Evolutionary conservation across 2,113 vertebrate species (phyloP).

Genomic region (Pedionomus torquatus): DNA sequence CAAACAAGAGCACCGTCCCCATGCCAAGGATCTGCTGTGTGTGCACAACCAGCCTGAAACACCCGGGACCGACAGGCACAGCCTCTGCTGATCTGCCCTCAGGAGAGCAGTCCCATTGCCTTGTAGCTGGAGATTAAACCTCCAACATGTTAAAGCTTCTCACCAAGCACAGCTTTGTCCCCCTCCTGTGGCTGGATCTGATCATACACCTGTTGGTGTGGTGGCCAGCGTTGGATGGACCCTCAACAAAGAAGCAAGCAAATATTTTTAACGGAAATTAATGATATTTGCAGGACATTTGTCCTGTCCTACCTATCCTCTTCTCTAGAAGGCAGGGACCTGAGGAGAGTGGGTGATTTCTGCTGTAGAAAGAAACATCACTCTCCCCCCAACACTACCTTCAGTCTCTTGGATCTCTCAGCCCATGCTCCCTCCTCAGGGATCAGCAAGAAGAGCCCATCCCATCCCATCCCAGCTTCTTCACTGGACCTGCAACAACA

Average conservation of each 20-base stretch:
- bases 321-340: background rate
- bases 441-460: background rate
- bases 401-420: background rate
- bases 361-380: background rate
- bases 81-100: background rate
- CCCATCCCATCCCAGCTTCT: background rate
- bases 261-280: background rate
- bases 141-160: background rate
- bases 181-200: background rate
- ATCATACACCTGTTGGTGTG: background rate
- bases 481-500: background rate
- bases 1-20: background rate
- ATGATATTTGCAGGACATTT: background rate
- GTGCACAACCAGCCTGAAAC: background rate
- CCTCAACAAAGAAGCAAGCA: background rate
- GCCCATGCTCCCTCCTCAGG: background rate
- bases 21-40: background rate
- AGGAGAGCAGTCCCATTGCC: background rate
- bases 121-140: background rate
- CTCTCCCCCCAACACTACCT: background rate
- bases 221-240: background rate
- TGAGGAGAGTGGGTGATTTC: background rate
- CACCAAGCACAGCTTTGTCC: constrained; percentile 6
- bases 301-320: background rate
- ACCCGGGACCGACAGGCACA: background rate